Percentiles rank a stretch among this genome's conserved stretches.
Conservation (phyloP, 1,140 invertebrate species). For the Lanistes nyassanus region DNA sequence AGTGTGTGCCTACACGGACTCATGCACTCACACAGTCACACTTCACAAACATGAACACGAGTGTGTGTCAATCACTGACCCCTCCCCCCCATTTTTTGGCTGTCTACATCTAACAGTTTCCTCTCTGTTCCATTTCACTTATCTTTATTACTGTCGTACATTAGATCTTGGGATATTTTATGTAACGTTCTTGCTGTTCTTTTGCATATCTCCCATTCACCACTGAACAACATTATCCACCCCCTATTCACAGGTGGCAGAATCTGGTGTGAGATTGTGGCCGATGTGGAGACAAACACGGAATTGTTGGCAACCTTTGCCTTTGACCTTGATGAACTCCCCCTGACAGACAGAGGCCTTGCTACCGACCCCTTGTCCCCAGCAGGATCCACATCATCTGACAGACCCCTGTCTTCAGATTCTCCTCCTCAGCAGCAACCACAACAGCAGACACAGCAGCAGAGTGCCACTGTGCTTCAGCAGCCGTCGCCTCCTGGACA, state of each 20-base stretch:
- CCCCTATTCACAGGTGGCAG: slow-evolving; percentile 52
- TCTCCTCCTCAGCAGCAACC: neutral
- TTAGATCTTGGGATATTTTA: neutral
- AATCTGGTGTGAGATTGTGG: slow-evolving; percentile 63
- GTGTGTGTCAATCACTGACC: no score
- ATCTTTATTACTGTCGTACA: neutral
- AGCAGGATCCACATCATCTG: neutral
- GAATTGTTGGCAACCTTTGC: slow-evolving; percentile 57
- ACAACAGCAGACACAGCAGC: slow-evolving; percentile 29
- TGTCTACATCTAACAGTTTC: neutral
- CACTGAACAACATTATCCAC: neutral
- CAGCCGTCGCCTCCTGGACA: slow-evolving; percentile 32
- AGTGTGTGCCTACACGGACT: no score
- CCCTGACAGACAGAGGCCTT: slow-evolving; percentile 16
- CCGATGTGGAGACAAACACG: slow-evolving; percentile 47
- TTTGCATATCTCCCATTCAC: neutral
- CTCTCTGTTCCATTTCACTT: neutral
- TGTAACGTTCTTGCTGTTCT: neutral
- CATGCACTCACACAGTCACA: neutral
- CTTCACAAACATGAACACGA: neutral
- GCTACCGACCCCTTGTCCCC: slow-evolving; percentile 2
- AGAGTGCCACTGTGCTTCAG: slow-evolving; percentile 26
- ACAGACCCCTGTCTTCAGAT: neutral
- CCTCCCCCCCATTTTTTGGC: neutral
- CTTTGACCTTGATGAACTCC: slow-evolving; percentile 37